Evolutionary conservation across 2,888 invertebrate genomes (phyloP).

Genomic region (Ditylenchus weischeri): DNA sequence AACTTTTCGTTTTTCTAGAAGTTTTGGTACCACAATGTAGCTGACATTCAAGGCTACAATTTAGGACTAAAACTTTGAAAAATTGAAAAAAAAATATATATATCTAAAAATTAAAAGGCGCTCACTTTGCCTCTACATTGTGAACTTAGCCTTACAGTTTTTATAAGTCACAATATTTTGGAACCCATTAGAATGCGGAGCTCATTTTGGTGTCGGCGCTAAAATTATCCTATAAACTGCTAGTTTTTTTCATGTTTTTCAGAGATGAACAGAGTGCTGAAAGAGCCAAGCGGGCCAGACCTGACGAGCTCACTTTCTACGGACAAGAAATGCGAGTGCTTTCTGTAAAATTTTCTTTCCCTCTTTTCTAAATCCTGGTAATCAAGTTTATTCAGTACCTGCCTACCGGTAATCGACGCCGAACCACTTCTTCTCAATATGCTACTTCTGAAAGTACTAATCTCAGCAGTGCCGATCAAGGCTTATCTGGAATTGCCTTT

Average conservation of each 20-base stretch:
- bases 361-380: neutral
- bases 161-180: too few species aligned
- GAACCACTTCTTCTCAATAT: constrained; percentile 15
- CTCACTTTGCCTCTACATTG: too few species aligned
- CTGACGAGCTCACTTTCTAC: constrained; percentile 56
- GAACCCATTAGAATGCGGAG: too few species aligned
- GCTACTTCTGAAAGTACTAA: neutral
- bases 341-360: constrained; percentile 6
- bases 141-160: too few species aligned
- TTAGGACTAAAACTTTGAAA: too few species aligned
- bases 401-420: constrained; percentile 9
- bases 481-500: neutral
- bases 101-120: too few species aligned
- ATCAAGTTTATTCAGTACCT: constrained; percentile 7
- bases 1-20: too few species aligned
- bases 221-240: too few species aligned
- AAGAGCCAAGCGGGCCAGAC: constrained; percentile 44
- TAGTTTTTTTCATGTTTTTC: constrained; percentile 21
- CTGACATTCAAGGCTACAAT: too few species aligned
- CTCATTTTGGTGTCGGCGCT: too few species aligned
- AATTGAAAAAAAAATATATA: too few species aligned
- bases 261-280: constrained; percentile 48
- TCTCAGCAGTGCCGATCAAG: neutral
- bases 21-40: too few species aligned
- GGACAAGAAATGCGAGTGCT: constrained; percentile 53